A percentile compares a stretch with the other conserved stretches of the same genome.
Conservation (phyloP, 2,113 vertebrate genomes). For the Kryptolebias marmoratus region DNA sequence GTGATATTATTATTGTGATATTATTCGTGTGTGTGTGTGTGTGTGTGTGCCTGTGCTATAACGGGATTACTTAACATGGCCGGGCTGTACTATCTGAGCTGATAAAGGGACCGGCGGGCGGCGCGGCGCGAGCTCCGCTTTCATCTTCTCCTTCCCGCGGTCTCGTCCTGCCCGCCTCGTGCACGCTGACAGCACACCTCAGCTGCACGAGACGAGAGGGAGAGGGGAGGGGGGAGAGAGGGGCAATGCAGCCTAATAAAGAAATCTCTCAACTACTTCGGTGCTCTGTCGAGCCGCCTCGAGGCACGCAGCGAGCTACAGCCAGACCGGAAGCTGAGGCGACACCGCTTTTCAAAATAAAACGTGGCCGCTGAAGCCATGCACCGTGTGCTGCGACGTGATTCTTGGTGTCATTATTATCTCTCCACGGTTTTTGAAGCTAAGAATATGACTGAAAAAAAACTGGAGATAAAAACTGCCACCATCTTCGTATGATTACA, state of each 20-base stretch:
- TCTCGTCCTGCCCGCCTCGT: neutral
- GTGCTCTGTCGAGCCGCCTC: neutral
- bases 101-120: neutral
- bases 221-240: neutral
- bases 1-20: too few relatives aligned
- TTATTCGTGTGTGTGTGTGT: too few relatives aligned
- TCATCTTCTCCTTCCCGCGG: fast-evolving
- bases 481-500: too few relatives aligned
- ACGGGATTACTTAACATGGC: neutral
- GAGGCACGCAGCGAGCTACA: neutral
- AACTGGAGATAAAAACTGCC: too few relatives aligned
- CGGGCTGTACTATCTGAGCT: conserved; percentile 26
- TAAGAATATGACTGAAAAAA: too few relatives aligned
- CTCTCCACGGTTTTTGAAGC: too few relatives aligned
- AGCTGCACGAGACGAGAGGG: fast-evolving
- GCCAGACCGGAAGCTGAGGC: conserved; percentile 1
- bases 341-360: conserved; percentile 1
- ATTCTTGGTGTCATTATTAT: too few relatives aligned
- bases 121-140: neutral
- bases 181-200: neutral
- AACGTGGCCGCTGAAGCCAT: neutral
- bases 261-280: neutral
- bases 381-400: too few relatives aligned
- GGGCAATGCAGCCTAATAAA: too few relatives aligned
- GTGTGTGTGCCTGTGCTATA: neutral